A percentile compares a stretch with the other conserved stretches of the same genome.
phyloP scores from a whole-genome alignment of 2,888 invertebrate genomes.

The Eilema caniola region DNA sequence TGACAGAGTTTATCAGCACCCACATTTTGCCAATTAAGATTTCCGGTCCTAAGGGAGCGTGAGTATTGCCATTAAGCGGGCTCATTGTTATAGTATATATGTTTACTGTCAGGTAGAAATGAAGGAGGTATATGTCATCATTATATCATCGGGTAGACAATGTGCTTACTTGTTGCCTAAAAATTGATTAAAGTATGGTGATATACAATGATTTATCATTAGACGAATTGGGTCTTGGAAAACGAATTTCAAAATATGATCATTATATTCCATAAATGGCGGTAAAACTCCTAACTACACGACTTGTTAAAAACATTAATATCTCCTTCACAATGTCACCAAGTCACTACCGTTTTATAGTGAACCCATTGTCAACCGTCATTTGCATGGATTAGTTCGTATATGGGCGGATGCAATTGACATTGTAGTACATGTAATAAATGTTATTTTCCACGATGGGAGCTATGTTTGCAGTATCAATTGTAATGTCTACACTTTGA shows the following conservation, averaged over 20 bases:
- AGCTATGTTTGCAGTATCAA: slow-evolving; percentile 37
- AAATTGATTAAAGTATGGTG: too few relatives aligned
- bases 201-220: too few relatives aligned
- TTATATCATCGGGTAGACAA: not conserved
- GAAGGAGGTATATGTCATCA: too few relatives aligned
- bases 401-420: slow-evolving; percentile 18
- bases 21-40: too few relatives aligned
- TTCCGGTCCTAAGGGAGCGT: too few relatives aligned
- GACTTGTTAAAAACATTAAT: not conserved
- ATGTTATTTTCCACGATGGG: slow-evolving; percentile 23
- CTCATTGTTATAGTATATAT: too few relatives aligned
- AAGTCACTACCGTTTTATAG: not conserved
- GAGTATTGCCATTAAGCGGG: too few relatives aligned
- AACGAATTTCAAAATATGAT: not conserved
- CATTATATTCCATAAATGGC: not conserved
- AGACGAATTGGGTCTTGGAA: not conserved
- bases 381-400: slow-evolving; percentile 26
- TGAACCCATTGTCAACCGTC: slow-evolving; percentile 7
- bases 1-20: too few relatives aligned
- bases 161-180: not conserved
- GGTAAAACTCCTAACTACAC: not conserved
- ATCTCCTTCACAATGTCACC: not conserved
- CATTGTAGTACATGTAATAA: slow-evolving; percentile 31
- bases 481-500: slow-evolving; percentile 47
- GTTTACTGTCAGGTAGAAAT: too few relatives aligned